A percentile compares a stretch with the other conserved stretches of the same genome.
Conservation (phyloP, 1,140 invertebrate species). For the Bombus polaris region DNA sequence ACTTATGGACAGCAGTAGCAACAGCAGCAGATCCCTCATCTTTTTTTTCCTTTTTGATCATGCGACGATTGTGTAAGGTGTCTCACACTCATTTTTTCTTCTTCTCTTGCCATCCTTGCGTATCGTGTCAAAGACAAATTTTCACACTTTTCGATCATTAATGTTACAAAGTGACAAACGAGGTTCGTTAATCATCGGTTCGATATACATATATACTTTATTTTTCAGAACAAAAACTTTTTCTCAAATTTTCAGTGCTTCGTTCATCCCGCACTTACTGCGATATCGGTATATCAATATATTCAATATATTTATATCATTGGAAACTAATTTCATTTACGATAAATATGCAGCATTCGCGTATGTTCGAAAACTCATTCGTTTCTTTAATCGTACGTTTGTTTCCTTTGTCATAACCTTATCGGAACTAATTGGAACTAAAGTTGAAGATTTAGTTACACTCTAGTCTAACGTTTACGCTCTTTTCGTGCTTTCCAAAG, state of each 20-base stretch:
- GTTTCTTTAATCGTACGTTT: not conserved
- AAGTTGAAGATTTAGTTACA: not conserved
- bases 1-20: too few relatives aligned
- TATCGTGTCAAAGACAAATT: constrained; percentile 13
- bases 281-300: too few relatives aligned
- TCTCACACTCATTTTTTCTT: not conserved
- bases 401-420: not conserved
- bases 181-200: not conserved
- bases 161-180: not conserved
- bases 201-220: not conserved
- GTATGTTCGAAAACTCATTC: not conserved
- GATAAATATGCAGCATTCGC: not conserved
- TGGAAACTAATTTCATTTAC: not conserved
- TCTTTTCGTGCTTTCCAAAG: not conserved
- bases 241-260: not conserved
- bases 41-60: not conserved
- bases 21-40: not conserved
- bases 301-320: not conserved
- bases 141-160: not conserved
- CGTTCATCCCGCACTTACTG: constrained; percentile 28
- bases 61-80: not conserved
- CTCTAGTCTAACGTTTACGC: not conserved
- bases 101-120: constrained; percentile 20
- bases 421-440: not conserved
- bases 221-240: not conserved